Evolutionary conservation across 2,888 invertebrate species (phyloP).

Genomic region (Ephialtes manifestator): DNA sequence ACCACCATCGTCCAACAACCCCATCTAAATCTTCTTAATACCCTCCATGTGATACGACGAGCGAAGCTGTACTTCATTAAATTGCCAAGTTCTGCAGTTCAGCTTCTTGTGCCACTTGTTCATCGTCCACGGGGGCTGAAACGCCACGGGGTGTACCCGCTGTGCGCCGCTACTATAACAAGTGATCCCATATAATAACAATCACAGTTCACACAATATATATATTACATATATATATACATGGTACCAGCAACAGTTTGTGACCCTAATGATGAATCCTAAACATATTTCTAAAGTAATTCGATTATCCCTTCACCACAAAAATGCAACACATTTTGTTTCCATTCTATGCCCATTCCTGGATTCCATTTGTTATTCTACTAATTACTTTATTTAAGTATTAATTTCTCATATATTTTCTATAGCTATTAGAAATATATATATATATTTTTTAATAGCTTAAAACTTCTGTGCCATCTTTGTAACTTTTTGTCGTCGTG

Average conservation of each 20-base stretch:
- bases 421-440: no score
- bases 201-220: neutral
- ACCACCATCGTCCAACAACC: slow-evolving; percentile 44
- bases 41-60: slow-evolving; percentile 77
- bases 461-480: no score
- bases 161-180: slow-evolving; percentile 13
- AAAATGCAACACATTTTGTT: neutral
- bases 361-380: neutral
- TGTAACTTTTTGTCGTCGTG: no score
- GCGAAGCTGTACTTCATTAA: slow-evolving; percentile 77
- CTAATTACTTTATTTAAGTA: no score
- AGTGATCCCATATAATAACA: slow-evolving; percentile 30
- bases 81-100: slow-evolving; percentile 67
- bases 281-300: neutral
- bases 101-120: slow-evolving; percentile 30
- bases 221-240: neutral
- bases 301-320: neutral
- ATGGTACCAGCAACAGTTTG: neutral
- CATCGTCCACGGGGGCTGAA: slow-evolving; percentile 17
- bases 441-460: no score
- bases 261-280: neutral
- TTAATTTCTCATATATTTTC: no score
- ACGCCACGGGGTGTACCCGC: slow-evolving; percentile 30
- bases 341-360: slow-evolving; percentile 29
- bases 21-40: slow-evolving; percentile 83